These are phyloP conservation scores for Paramacrobiotus metropolitanus DNA, from an alignment of 1,140 invertebrate species.

Conservation along the genomic window DNA sequence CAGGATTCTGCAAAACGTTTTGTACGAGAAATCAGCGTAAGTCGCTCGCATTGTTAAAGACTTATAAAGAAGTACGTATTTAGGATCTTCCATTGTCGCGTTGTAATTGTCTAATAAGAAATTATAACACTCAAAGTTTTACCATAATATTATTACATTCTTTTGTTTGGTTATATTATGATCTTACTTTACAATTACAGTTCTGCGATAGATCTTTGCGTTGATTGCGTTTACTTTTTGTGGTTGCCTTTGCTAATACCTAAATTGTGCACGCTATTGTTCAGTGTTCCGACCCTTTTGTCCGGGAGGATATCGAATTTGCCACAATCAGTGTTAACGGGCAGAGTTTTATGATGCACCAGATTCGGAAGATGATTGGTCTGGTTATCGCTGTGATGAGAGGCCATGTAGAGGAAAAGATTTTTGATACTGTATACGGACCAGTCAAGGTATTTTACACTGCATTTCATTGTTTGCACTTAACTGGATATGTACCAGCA, in stretches of 20 bases:
- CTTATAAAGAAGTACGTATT: too few relatives aligned
- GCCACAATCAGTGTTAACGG: slow-evolving; percentile 60
- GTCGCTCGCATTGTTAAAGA: too few relatives aligned
- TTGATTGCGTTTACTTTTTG: slow-evolving; percentile 10
- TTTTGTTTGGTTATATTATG: too few relatives aligned
- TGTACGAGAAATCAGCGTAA: slow-evolving; percentile 38
- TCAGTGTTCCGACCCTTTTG: slow-evolving; percentile 46
- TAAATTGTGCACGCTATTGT: too few relatives aligned
- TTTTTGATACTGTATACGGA: slow-evolving; percentile 33
- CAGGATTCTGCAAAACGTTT: slow-evolving; percentile 65
- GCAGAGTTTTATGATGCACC: slow-evolving; percentile 97
- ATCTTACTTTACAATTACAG: too few relatives aligned
- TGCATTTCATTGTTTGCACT: not conserved
- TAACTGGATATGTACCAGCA: not conserved
- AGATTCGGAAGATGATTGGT: slow-evolving; percentile 83
- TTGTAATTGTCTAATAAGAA: too few relatives aligned
- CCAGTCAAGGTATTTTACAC: slow-evolving; percentile 23
- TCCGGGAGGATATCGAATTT: slow-evolving; percentile 58
- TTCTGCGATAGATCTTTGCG: too few relatives aligned
- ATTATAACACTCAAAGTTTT: too few relatives aligned
- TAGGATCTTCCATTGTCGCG: too few relatives aligned
- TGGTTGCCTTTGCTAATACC: not conserved
- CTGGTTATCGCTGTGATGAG: slow-evolving; percentile 4
- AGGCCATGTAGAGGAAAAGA: not conserved
- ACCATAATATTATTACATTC: too few relatives aligned